These are phyloP conservation scores for Brenthis daphne DNA, from an alignment of 2,888 invertebrate genomes.

Conservation along the genomic window DNA sequence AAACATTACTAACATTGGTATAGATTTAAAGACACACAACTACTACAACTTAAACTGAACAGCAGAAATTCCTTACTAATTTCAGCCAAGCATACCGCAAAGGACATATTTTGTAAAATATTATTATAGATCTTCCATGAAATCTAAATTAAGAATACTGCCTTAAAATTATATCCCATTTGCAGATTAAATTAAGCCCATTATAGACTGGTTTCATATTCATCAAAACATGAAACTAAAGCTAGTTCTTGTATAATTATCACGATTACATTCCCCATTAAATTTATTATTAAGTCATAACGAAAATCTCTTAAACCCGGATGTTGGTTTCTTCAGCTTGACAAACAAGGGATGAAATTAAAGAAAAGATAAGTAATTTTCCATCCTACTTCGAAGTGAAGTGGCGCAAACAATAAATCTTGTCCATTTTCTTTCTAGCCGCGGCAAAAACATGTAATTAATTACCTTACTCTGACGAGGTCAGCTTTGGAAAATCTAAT, in stretches of 20 bases:
- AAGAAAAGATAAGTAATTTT: slow-evolving; percentile 41
- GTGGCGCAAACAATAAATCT: slow-evolving; percentile 73
- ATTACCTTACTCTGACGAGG: slow-evolving; percentile 66
- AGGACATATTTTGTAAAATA: no score
- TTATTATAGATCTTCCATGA: no score
- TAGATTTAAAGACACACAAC: no score
- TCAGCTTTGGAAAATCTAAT: slow-evolving; percentile 70
- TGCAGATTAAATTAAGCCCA: no score
- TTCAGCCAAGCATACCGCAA: no score
- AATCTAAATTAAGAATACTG: no score
- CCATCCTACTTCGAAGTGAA: slow-evolving; percentile 55
- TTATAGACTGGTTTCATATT: not conserved
- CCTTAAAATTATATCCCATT: no score
- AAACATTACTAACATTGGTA: no score
- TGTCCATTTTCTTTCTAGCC: slow-evolving; percentile 55
- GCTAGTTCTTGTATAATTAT: slow-evolving; percentile 5
- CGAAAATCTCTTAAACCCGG: slow-evolving; percentile 33
- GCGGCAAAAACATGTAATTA: slow-evolving; percentile 76
- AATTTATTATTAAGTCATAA: slow-evolving; percentile 31
- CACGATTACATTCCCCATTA: slow-evolving; percentile 15
- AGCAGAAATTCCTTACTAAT: no score
- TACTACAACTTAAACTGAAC: no score
- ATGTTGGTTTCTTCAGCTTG: slow-evolving; percentile 33
- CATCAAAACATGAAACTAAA: not conserved
- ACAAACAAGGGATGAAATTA: slow-evolving; percentile 40